phyloP scores from a whole-genome alignment of 2,797 vertebrate genomes.

The Typhlichthys subterraneus region DNA sequence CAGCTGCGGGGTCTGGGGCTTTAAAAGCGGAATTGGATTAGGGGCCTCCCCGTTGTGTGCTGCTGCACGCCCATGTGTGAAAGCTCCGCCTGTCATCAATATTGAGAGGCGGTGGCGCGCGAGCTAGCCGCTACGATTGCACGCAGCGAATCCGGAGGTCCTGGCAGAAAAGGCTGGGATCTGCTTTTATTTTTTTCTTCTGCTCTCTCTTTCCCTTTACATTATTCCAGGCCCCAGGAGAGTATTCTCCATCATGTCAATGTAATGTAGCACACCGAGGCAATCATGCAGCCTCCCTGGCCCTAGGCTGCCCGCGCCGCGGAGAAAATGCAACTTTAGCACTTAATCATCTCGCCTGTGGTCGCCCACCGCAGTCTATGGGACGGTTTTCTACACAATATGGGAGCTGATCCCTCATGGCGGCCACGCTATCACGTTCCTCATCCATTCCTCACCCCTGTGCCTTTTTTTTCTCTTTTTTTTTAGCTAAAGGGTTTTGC shows the following conservation, averaged over 20 bases:
- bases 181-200: conserved; percentile 25
- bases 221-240: conserved; percentile 78
- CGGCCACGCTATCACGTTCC: conserved; percentile 40
- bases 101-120: conserved; percentile 55
- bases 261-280: conserved; percentile 78
- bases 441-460: conserved; percentile 10
- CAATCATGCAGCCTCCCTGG: conserved; percentile 73
- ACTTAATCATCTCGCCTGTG: conserved; percentile 73
- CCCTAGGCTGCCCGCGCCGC: conserved; percentile 64
- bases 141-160: conserved; percentile 69
- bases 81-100: conserved; percentile 75
- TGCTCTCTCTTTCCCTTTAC: conserved; percentile 69
- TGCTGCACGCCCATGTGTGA: conserved; percentile 59
- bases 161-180: conserved; percentile 62
- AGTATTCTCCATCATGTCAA: conserved; percentile 78
- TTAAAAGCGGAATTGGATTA: conserved; percentile 76
- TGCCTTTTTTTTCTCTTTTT: neutral
- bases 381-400: conserved; percentile 63
- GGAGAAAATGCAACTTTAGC: conserved; percentile 74
- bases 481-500: conserved; percentile 19
- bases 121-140: conserved; percentile 70
- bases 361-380: conserved; percentile 50
- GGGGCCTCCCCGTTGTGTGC: conserved; percentile 62
- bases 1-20: conserved; percentile 73
- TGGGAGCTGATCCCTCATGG: conserved; percentile 60